Percentiles rank a stretch among this genome's conserved stretches.
These are phyloP conservation scores for Meriones unguiculatus DNA, from an alignment of 2,113 vertebrate genomes.

Conservation along the genomic window DNA sequence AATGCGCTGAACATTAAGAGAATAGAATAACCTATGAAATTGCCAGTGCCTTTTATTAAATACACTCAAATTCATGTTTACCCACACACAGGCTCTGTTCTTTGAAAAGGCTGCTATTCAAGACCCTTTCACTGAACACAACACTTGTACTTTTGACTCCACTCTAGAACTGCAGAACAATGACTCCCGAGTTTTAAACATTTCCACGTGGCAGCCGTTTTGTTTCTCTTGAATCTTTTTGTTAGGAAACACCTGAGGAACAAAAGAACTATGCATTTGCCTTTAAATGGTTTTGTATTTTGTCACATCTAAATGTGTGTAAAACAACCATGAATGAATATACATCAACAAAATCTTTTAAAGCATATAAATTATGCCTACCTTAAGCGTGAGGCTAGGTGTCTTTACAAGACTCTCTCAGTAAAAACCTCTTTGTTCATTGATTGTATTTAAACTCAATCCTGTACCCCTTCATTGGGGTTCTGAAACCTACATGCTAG, in stretches of 20 bases:
- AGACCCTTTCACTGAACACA: background rate
- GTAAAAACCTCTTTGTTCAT: background rate
- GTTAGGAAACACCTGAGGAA: constrained; percentile 30
- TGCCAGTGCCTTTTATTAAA: constrained; percentile 11
- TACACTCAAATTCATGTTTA: background rate
- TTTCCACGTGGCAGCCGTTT: background rate
- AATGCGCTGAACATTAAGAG: constrained; percentile 47
- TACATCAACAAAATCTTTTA: background rate
- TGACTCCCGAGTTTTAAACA: background rate
- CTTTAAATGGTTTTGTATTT: constrained; percentile 21
- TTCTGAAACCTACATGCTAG: background rate
- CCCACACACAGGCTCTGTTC: background rate
- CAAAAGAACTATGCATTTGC: background rate
- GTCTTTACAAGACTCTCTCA: background rate
- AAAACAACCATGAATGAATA: background rate
- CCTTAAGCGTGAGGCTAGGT: background rate
- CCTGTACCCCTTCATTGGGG: background rate
- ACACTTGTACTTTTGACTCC: constrained; percentile 15
- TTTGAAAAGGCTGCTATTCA: background rate
- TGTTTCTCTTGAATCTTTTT: constrained; percentile 27
- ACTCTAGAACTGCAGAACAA: background rate
- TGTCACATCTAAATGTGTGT: background rate
- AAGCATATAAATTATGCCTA: background rate
- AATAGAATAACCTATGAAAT: constrained; percentile 60
- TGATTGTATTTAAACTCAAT: background rate